A percentile compares a stretch with the other conserved stretches of the same genome.
Evolutionary conservation across 2,888 invertebrate genomes (phyloP).

Genomic region (Patella depressa): DNA sequence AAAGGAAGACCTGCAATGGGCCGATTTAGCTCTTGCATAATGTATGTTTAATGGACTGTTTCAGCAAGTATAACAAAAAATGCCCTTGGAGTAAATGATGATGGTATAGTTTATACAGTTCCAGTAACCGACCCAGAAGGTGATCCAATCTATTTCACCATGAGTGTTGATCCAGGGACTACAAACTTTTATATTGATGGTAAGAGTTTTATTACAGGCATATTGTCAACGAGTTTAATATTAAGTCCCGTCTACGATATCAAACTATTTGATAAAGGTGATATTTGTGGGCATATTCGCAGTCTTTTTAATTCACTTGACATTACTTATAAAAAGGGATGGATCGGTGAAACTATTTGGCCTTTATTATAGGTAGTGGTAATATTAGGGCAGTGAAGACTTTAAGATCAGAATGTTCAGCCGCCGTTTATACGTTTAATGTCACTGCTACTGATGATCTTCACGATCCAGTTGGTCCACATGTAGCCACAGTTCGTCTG

Average conservation of each 20-base stretch:
- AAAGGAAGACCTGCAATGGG: too few relatives aligned
- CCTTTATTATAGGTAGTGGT: neutral
- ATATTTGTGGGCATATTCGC: too few relatives aligned
- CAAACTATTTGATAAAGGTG: too few relatives aligned
- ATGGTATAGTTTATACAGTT: neutral
- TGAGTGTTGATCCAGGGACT: neutral
- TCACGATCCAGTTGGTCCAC: neutral
- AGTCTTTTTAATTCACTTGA: too few relatives aligned
- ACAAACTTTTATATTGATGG: neutral
- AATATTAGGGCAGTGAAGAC: neutral
- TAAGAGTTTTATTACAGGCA: neutral
- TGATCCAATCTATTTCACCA: constrained; percentile 1
- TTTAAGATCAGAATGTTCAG: neutral
- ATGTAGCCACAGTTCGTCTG: neutral
- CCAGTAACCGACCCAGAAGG: neutral
- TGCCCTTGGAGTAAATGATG: neutral
- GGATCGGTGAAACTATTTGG: neutral
- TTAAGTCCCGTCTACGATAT: too few relatives aligned
- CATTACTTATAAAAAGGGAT: too few relatives aligned
- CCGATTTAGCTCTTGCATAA: too few relatives aligned
- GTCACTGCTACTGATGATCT: neutral
- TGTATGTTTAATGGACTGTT: too few relatives aligned
- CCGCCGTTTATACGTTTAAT: neutral
- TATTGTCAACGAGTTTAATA: too few relatives aligned
- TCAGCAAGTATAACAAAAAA: neutral